Conservation (phyloP, 2,797 vertebrate genomes). For the Geotrypetes seraphini region DNA sequence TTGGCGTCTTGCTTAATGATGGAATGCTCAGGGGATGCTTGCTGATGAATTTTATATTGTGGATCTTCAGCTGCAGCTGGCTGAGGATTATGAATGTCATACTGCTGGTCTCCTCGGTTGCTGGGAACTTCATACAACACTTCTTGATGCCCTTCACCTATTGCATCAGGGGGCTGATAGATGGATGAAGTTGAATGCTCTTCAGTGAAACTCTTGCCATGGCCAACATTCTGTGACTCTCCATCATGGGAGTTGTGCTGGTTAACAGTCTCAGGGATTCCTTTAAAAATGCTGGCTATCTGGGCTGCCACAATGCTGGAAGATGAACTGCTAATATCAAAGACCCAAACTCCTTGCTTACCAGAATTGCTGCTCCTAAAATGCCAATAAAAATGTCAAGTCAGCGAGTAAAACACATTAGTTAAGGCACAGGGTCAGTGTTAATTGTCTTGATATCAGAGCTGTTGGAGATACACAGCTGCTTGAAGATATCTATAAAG, state of each 20-base stretch:
- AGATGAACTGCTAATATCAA: constrained; percentile 67
- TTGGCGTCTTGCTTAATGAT: constrained; percentile 24
- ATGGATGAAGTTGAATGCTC: too few species aligned
- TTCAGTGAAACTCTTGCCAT: neutral
- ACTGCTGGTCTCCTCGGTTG: constrained; percentile 24
- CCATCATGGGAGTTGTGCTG: too few species aligned
- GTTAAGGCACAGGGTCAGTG: too few species aligned
- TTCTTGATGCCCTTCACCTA: constrained; percentile 25
- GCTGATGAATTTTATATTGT: neutral
- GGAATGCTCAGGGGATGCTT: constrained; percentile 18
- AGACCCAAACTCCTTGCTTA: constrained; percentile 74
- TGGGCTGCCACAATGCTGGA: constrained; percentile 40
- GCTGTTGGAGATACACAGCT: too few species aligned
- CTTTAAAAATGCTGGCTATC: constrained; percentile 29
- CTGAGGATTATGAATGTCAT: neutral
- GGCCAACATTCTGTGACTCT: too few species aligned
- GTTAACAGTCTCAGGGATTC: too few species aligned
- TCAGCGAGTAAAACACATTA: neutral
- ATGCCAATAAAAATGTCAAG: neutral
- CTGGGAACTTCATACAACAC: constrained; percentile 10
- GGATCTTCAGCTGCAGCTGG: constrained; percentile 13
- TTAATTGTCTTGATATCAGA: too few species aligned
- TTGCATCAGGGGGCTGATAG: constrained; percentile 25
- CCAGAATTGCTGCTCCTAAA: constrained; percentile 80
- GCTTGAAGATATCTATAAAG: too few species aligned